Evolutionary conservation across 2,888 invertebrate genomes (phyloP), one percentile per base, ranked within the genome.

Genomic region (Drosophila neotestacea): DNA sequence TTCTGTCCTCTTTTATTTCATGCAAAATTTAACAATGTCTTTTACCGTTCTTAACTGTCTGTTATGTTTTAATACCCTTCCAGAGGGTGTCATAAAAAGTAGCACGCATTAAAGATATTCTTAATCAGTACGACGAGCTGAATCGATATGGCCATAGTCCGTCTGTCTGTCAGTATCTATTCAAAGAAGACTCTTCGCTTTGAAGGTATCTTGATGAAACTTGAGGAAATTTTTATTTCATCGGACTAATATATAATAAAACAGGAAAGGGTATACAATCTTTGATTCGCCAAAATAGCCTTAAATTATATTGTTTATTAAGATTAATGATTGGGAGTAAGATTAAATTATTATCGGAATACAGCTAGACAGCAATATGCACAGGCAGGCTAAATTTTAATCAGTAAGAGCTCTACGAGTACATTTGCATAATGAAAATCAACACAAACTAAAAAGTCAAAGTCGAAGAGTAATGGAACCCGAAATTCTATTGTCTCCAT

Each of bases 271-370:
- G 22, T 22, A 22, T 22, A 2, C 22, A 22, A 2, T 22, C 22
- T 22, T 22, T 22, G 22, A 2, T 22, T 22, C 22, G 22, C 22
- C 3, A 22, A 22, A 22, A 22, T 3, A 3, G 22, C 22, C 22
- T 22, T 22, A 22, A 22, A 22, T 22, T 22, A 22, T 22, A 22
- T 22, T 22, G 22, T 90, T 87, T 90, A 91, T 91, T 88, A 89
- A 91, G 91, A 91, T 90, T 90, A 91, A 91, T 91, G 84, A 85
- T 77, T 73, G 56, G 38, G 27, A 65, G 74, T 68, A 69, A 47
- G 74, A 88, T 82, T 76, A 56, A 77, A 81, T 87, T 72, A 88
- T 66, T 61, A 61, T 55, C 41, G 60, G 36, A 63, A 67, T 82
- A 79, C 72, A 81, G 71, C 68, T 62, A 54, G 59, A 42, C 67